A percentile compares a stretch with the other conserved stretches of the same genome.
These are phyloP conservation scores for Hippocampus abdominalis DNA, from an alignment of 2,113 vertebrate genomes.

Conservation along the genomic window DNA sequence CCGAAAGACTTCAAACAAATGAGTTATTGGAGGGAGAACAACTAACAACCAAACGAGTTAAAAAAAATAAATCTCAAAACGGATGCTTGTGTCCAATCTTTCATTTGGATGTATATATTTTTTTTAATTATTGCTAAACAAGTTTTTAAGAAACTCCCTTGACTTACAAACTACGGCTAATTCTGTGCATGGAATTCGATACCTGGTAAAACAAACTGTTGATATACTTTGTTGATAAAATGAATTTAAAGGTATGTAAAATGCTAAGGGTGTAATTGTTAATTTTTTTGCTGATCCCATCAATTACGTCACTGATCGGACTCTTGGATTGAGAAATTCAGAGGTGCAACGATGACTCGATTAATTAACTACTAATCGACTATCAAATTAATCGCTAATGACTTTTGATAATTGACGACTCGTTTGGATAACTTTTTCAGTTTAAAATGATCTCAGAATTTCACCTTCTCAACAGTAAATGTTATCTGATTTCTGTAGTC, in stretches of 20 bases:
- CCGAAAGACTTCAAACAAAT: conserved; percentile 33
- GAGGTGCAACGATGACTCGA: too few relatives aligned
- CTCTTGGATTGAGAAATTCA: too few relatives aligned
- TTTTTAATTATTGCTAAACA: background rate
- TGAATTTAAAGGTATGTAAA: background rate
- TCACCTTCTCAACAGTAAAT: too few relatives aligned
- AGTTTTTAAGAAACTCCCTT: background rate
- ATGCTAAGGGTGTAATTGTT: too few relatives aligned
- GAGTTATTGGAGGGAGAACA: background rate
- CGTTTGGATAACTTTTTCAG: too few relatives aligned
- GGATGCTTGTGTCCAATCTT: background rate
- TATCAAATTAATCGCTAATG: too few relatives aligned
- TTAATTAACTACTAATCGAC: too few relatives aligned
- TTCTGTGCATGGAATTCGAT: background rate
- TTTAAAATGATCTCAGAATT: too few relatives aligned
- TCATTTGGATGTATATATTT: conserved; percentile 24
- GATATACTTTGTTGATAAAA: background rate
- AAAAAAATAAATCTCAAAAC: conserved; percentile 31
- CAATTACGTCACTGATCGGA: too few relatives aligned
- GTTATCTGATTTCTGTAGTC: too few relatives aligned
- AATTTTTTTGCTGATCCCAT: too few relatives aligned
- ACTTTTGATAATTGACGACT: too few relatives aligned
- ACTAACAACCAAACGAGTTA: background rate
- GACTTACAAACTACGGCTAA: background rate
- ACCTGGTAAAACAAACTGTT: background rate